phyloP scores from a whole-genome alignment of 2,888 invertebrate genomes.

The Rhamphomyia laevipes region DNA sequence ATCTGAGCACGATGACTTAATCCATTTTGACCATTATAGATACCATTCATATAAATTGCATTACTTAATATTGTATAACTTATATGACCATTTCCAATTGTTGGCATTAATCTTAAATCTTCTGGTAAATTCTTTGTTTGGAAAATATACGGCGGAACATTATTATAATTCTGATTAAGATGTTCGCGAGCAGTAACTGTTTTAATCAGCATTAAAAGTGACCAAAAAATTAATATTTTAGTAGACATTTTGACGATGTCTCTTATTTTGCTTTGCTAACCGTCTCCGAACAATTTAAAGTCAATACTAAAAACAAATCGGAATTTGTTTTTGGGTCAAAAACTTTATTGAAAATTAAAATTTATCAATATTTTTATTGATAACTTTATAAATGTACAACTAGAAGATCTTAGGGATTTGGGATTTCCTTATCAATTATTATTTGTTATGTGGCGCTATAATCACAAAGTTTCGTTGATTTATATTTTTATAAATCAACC shows the following conservation, averaged over 20 bases:
- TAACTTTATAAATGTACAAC: too few species aligned
- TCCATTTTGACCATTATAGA: conserved; percentile 46
- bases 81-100: conserved; percentile 47
- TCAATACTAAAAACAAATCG: too few species aligned
- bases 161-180: not conserved
- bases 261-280: conserved; percentile 8
- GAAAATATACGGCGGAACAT: not conserved
- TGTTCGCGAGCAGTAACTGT: conserved; percentile 1
- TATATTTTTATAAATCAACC: too few species aligned
- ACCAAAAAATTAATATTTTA: not conserved
- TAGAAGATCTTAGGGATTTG: too few species aligned
- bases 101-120: conserved; percentile 46
- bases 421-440: too few species aligned
- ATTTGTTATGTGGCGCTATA: too few species aligned
- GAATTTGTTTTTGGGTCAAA: too few species aligned
- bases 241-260: not conserved
- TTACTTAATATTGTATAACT: conserved; percentile 48
- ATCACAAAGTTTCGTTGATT: too few species aligned
- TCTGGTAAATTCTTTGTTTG: conserved; percentile 39
- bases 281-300: too few species aligned
- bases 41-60: conserved; percentile 47
- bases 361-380: too few species aligned
- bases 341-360: too few species aligned
- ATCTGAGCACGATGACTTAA: conserved; percentile 47
- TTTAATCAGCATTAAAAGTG: not conserved